Base-by-base conservation (phyloP, 2,888 invertebrate species). In the Agrotis puta region DNA sequence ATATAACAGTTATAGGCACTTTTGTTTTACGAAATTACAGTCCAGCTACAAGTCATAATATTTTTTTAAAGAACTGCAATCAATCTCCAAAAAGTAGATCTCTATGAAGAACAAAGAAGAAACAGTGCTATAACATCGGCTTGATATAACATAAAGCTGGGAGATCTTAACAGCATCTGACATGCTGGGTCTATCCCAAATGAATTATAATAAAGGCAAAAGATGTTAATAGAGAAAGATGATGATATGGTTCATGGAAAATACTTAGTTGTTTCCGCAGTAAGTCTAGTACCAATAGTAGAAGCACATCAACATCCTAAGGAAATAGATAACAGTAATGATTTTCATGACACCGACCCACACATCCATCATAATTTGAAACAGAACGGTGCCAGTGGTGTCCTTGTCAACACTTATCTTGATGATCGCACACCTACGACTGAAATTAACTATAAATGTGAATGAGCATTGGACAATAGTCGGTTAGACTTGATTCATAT, bases 331-430 rank as follows among this genome's bases (percentile, higher is more conserved):
- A 74, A 74, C 39, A 64, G 47, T 64, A 53, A 65, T 74, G 57
- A 48, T 57, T 58, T 74, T 65, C 48, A 24, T 24, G 64, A 66
- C 24, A 53, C 39, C 45, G 22, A 50, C 56, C 50, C 54, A 57
- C 63, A 27, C 53, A 20, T n/a, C 43, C 13, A 50, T 56, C 24
- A 66, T 74, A 69, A 51, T 65, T 61, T 65, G 64, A 50, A 71
- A 64, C 47, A 67, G 18, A 62, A 62, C 66, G 11, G 27, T 51
- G 53, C 27, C 51, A 50, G 61, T 69, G 22, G 65, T 63, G 76
- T 77, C 80, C 83, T 83, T 79, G 83, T 70, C 71, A 74, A 64
- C 83, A 72, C 75, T 68, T 68, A 64, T 27, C 68, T 66, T 53
- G 57, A 77, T 68, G 79, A 73, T 70, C 48, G 54, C 64, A 65